A percentile compares a stretch with the other conserved stretches of the same genome.
Evolutionary conservation across 1,140 invertebrate species (phyloP).

Genomic region (Listronotus bonariensis): DNA sequence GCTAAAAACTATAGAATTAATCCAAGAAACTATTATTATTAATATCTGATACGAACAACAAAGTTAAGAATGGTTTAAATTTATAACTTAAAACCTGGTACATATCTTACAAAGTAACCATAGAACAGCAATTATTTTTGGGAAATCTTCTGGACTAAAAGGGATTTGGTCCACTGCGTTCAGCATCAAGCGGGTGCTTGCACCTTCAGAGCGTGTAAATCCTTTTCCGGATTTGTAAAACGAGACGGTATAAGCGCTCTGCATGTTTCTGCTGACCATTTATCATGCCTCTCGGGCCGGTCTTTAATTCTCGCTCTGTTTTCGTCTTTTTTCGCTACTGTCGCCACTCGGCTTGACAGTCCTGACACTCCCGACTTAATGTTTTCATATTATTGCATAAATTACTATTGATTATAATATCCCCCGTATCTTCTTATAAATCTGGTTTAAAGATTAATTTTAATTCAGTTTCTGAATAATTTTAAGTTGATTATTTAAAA

Average conservation of each 20-base stretch:
- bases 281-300: slow-evolving; percentile 30
- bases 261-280: slow-evolving; percentile 34
- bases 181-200: slow-evolving; percentile 24
- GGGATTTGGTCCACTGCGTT: slow-evolving; percentile 25
- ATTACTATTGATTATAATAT: slow-evolving; percentile 17
- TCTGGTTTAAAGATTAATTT: too few relatives aligned
- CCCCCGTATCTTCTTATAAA: too few relatives aligned
- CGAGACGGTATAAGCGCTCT: slow-evolving; percentile 34
- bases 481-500: too few relatives aligned
- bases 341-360: slow-evolving; percentile 20
- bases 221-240: slow-evolving; percentile 36
- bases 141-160: slow-evolving; percentile 21
- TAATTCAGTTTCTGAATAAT: too few relatives aligned
- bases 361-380: slow-evolving; percentile 31
- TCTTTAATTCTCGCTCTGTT: slow-evolving; percentile 34
- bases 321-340: slow-evolving; percentile 31
- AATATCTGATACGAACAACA: too few relatives aligned
- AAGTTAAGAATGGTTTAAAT: too few relatives aligned
- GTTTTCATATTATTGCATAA: slow-evolving; percentile 31
- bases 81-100: too few relatives aligned
- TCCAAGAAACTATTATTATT: too few relatives aligned
- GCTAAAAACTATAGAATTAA: too few relatives aligned
- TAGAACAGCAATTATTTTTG: not conserved
- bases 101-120: not conserved
- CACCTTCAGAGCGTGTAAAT: slow-evolving; percentile 35